Evolutionary conservation across 2,888 invertebrate genomes (phyloP), one percentile per base, ranked within the genome.

Genomic region (Scelioninae gen. 2): DNA sequence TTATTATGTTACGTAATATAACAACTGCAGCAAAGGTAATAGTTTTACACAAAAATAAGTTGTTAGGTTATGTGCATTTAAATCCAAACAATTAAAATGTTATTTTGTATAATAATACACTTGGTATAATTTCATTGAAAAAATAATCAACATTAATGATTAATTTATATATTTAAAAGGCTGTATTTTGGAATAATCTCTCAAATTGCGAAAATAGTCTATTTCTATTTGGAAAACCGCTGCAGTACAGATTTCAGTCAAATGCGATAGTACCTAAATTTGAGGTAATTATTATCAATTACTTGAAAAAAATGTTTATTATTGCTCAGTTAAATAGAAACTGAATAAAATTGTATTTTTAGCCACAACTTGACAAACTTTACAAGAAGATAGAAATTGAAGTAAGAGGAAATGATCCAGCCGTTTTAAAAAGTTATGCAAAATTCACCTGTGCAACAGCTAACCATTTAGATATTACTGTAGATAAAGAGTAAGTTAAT

Each of bases 401-500:
- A 88, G 89, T 96, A 78, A 90, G 93, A 82, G 94, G 96, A 11
- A 92, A 96, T 81, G 97, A 98, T 85, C 91, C 91, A 1, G 94
- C 93, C 0, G 96, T 98, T 0, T 86, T 98, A 16, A 90, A 92
- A 74, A 97, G 97, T 87, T 98, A 96, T 84, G 91, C 92, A 10
- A 91, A 91, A 89, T 98, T 96, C 87, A 91, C 95, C 18, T 89
- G 90, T 3, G 91, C 92, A 64, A 92, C 96, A 28, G 96, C 96
- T 0, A 89, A 90, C 35, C 91, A 96, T 86, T 89, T 98, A 70
- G 93, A 93, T 13, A 63, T 68, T 43, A 6, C 25, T 16, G 31
- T 74, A 11, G 67, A 41, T 9, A 55, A 63, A 60, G n/a, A 58
- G 65, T 69, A 52, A 50, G 69, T 55, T 25, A 18, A n/a, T n/a